phyloP scores from a whole-genome alignment of 2,797 vertebrate species.

The Mormyrus hasselquistii region DNA sequence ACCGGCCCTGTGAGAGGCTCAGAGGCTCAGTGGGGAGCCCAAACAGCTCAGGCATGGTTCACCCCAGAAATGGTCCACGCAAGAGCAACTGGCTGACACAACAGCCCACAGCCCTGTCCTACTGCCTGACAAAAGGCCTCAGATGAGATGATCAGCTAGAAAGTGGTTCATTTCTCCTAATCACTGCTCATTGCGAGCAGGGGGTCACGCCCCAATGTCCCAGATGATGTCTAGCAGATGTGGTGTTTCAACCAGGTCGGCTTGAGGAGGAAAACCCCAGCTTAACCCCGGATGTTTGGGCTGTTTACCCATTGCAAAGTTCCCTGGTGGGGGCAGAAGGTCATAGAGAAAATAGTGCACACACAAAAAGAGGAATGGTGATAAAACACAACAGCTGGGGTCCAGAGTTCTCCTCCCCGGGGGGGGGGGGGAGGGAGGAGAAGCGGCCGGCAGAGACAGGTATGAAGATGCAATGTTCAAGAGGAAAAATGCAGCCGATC shows the following conservation, averaged over 20 bases:
- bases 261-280: background rate
- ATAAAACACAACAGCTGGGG: background rate
- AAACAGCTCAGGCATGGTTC: background rate
- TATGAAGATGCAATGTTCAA: background rate
- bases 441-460: background rate
- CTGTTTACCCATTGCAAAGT: slow-evolving; percentile 24
- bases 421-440: background rate
- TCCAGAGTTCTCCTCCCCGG: background rate
- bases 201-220: background rate
- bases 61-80: background rate
- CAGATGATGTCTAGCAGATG: background rate
- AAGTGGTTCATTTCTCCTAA: background rate
- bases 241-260: background rate
- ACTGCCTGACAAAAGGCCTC: background rate
- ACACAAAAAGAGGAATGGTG: background rate
- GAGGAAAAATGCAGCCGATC: background rate
- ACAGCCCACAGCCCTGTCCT: background rate
- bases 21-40: background rate
- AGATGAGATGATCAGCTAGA: background rate
- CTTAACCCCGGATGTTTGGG: background rate
- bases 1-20: background rate
- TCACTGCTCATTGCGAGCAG: background rate
- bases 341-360: background rate
- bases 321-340: background rate
- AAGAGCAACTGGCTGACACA: background rate